Evolutionary conservation across 2,797 vertebrate genomes (phyloP), one percentile per base, ranked within the genome.

Genomic region (Lagorchestes hirsutus): DNA sequence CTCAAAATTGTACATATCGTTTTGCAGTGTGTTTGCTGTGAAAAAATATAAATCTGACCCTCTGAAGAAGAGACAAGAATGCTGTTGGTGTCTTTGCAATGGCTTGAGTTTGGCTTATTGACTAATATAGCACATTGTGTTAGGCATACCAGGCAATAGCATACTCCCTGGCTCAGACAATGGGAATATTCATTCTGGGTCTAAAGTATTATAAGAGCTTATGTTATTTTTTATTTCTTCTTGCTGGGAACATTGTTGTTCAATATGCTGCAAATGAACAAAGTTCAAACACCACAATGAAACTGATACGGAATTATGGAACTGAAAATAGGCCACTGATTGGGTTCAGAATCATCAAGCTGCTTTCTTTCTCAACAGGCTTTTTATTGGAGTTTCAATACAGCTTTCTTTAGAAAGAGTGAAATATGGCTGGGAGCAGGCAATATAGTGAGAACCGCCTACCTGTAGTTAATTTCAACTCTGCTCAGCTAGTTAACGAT

Each of bases 281-380:
- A 3, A 90, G 94, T 96, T 97, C 90, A 96, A 91, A 96, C 92
- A 90, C n/a, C 95, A 96, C 95, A 95, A 91, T 94, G 92, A 82
- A 57, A 96, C 90, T 90, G 93, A 92, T 95, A 54, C 2, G 54
- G 92, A 95, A 96, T 97, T 97, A 93, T 9, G 57, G 94, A 93
- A 67, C 52, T 54, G 92, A 96, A 97, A 98, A 97, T 93, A 92
- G 92, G 87, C 67, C 8, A 28, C 97, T 92, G 97, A 96, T 97
- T 96, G 91, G 93, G 56, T 87, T 90, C 74, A 90, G 24, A 92
- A 67, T 96, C 95, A 97, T 97, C 96, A 96, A 94, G 94, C 67
- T 93, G 59, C 91, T 97, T 96, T 91, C 59, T 97, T 93, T 94
- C 55, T 57, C 93, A 56, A 46, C n/a, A 92, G 91, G 82, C 54